Percentiles rank a stretch among this genome's conserved stretches.
Evolutionary conservation across 2,888 invertebrate species (phyloP).

Genomic region (Agrochola lychnidis): DNA sequence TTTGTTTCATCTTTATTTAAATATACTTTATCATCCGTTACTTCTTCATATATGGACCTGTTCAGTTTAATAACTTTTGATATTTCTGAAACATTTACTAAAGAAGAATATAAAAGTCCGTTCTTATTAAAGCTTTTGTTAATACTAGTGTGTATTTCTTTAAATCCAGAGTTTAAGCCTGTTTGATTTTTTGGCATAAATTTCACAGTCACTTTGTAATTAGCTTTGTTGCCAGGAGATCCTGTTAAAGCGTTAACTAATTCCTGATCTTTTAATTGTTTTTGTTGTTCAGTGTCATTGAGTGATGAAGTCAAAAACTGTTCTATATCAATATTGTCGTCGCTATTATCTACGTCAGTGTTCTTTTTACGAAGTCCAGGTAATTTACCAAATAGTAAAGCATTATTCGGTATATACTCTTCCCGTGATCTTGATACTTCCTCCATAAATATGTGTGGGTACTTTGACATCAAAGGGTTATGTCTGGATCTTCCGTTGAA

Average conservation of each 20-base stretch:
- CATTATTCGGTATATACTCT: constrained; percentile 58
- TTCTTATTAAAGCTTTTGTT: constrained; percentile 84
- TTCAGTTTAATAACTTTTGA: constrained; percentile 80
- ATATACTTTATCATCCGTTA: constrained; percentile 8
- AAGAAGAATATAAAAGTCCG: constrained; percentile 79
- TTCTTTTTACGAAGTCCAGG: constrained; percentile 28
- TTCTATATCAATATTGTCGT: constrained; percentile 32
- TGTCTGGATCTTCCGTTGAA: constrained; percentile 73
- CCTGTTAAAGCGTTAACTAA: constrained; percentile 71
- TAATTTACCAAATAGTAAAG: constrained; percentile 49
- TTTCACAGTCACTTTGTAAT: constrained; percentile 83
- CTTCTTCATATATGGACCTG: constrained; percentile 55
- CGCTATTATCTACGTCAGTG: constrained; percentile 2
- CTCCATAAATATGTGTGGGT: constrained; percentile 84
- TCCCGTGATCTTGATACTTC: constrained; percentile 75
- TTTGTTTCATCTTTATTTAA: constrained; percentile 31
- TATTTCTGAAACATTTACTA: constrained; percentile 84
- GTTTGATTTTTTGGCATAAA: constrained; percentile 81
- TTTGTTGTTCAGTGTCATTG: constrained; percentile 46
- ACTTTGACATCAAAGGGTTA: constrained; percentile 81
- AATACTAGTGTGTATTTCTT: constrained; percentile 84
- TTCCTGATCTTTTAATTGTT: constrained; percentile 65
- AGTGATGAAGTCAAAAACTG: neutral
- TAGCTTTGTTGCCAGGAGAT: constrained; percentile 50
- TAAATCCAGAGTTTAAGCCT: constrained; percentile 76